Evolutionary conservation across 1,140 invertebrate genomes (phyloP).

Genomic region (Bombus huntii): DNA sequence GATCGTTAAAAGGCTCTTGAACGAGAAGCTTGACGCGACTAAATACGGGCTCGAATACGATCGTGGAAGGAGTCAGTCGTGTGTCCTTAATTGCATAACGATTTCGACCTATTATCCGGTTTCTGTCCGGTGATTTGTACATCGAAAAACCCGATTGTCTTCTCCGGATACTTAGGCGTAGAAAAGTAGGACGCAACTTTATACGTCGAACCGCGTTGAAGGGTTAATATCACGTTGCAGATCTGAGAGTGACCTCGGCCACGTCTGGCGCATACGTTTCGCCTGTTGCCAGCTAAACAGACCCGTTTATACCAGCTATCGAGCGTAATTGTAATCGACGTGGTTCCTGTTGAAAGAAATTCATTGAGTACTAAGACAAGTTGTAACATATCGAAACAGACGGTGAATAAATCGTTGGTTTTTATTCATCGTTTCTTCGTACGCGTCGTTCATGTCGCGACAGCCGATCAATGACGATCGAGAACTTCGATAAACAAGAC

Average conservation of each 20-base stretch:
- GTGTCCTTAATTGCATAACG: slow-evolving; percentile 15
- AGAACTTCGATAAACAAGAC: neutral
- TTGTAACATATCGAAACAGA: neutral
- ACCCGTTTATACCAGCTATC: slow-evolving; percentile 1
- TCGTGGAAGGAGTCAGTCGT: neutral
- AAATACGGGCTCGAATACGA: too few species aligned
- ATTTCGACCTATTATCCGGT: slow-evolving; percentile 28
- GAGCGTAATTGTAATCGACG: slow-evolving; percentile 18
- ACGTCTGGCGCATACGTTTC: slow-evolving; percentile 15
- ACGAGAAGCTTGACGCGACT: neutral
- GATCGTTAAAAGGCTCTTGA: neutral
- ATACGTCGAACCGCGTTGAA: slow-evolving; percentile 54
- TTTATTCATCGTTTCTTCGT: neutral
- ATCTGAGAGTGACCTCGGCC: slow-evolving; percentile 40
- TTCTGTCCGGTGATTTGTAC: slow-evolving; percentile 6
- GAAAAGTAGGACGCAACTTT: slow-evolving; percentile 43
- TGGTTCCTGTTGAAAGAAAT: neutral
- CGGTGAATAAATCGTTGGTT: neutral
- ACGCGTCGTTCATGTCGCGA: neutral
- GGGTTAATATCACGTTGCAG: slow-evolving; percentile 52
- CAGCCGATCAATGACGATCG: neutral
- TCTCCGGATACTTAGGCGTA: neutral
- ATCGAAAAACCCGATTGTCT: slow-evolving; percentile 41
- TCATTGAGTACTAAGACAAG: neutral
- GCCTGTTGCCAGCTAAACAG: slow-evolving; percentile 11